phyloP scores from a whole-genome alignment of 2,113 vertebrate genomes.

The Ptychochromis oligacanthus region DNA sequence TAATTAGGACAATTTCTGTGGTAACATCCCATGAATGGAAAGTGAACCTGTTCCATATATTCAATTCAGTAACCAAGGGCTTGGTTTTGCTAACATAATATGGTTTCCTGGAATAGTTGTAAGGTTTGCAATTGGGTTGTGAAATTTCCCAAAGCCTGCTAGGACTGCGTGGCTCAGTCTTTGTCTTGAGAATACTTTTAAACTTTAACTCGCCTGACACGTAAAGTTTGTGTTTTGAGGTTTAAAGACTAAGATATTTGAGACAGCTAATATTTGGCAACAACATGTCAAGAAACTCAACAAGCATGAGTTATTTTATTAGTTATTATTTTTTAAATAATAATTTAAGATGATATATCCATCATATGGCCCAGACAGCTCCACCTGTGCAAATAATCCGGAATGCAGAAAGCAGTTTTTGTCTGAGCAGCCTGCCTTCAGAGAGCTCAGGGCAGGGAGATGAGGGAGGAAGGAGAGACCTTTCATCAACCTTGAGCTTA shows the following conservation, averaged over 20 bases:
- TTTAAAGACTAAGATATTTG: too few relatives aligned
- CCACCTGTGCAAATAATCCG: neutral
- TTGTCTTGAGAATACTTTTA: too few relatives aligned
- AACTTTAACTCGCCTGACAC: too few relatives aligned
- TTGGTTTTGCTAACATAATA: rapidly evolving
- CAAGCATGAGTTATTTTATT: neutral
- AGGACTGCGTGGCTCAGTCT: too few relatives aligned
- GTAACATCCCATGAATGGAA: too few relatives aligned
- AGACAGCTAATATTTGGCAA: neutral
- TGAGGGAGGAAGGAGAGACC: conserved; percentile 47
- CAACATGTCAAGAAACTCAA: neutral
- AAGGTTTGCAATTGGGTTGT: too few relatives aligned
- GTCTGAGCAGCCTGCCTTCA: neutral
- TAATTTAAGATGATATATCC: neutral
- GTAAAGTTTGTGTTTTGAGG: too few relatives aligned
- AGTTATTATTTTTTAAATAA: rapidly evolving
- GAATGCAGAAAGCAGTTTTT: neutral
- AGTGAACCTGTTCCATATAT: too few relatives aligned
- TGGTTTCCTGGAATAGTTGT: too few relatives aligned
- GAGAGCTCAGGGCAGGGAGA: neutral
- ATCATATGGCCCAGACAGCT: too few relatives aligned
- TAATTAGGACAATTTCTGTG: neutral
- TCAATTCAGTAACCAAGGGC: too few relatives aligned
- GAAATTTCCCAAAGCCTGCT: too few relatives aligned
- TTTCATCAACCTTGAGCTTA: conserved; percentile 66